These are phyloP conservation scores for Plectrocnemia conspersa DNA, from an alignment of 1,140 invertebrate species.

Conservation along the genomic window DNA sequence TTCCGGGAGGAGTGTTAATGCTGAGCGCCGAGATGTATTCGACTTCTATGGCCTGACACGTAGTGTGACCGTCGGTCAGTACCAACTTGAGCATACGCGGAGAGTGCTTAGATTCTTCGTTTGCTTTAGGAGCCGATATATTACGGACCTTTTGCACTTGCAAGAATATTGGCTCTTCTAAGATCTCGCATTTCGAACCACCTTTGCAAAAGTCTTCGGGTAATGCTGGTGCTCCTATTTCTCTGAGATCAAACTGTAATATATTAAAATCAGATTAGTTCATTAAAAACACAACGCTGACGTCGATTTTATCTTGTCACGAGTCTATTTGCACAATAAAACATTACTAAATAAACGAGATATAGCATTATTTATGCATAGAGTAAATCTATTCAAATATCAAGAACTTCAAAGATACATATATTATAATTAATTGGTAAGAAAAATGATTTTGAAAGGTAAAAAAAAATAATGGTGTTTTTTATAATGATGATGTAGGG, in stretches of 20 bases:
- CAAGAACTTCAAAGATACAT: too few relatives aligned
- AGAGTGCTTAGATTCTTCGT: slow-evolving; percentile 76
- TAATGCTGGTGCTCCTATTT: slow-evolving; percentile 62
- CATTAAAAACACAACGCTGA: too few relatives aligned
- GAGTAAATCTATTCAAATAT: too few relatives aligned
- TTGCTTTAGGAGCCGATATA: slow-evolving; percentile 82
- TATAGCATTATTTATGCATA: too few relatives aligned
- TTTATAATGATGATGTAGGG: too few relatives aligned
- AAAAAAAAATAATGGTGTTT: too few relatives aligned
- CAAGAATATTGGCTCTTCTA: slow-evolving; percentile 68
- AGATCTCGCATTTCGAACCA: slow-evolving; percentile 47
- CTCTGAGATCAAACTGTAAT: slow-evolving; percentile 74
- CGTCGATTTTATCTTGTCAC: too few relatives aligned
- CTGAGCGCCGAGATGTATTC: slow-evolving; percentile 62
- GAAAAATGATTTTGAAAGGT: too few relatives aligned
- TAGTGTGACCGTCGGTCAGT: slow-evolving; percentile 78
- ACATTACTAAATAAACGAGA: too few relatives aligned
- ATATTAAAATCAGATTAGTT: too few relatives aligned
- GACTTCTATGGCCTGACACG: slow-evolving; percentile 71
- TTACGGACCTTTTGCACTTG: slow-evolving; percentile 87
- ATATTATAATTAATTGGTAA: too few relatives aligned
- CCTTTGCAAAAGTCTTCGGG: slow-evolving; percentile 56
- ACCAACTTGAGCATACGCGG: slow-evolving; percentile 78
- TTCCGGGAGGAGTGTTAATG: slow-evolving; percentile 71
- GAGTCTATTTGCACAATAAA: too few relatives aligned